phyloP scores from a whole-genome alignment of 2,888 invertebrate species.

The Parthenolecanium corni region DNA sequence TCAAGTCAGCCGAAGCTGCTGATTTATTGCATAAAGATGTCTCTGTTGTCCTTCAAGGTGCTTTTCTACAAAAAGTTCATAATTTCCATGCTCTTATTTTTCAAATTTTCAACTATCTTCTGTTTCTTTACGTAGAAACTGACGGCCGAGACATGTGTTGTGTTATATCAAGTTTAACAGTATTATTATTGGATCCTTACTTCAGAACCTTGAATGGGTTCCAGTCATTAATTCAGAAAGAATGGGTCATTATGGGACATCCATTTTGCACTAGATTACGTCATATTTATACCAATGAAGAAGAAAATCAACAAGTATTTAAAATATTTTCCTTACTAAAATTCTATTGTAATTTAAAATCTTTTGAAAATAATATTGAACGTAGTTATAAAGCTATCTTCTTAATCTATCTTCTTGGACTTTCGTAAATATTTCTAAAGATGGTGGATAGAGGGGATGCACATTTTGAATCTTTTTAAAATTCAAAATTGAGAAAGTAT shows the following conservation, averaged over 20 bases:
- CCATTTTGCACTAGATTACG: constrained; percentile 54
- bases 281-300: constrained; percentile 34
- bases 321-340: not conserved
- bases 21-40: constrained; percentile 49
- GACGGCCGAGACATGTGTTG: constrained; percentile 82
- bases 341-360: not conserved
- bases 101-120: not conserved
- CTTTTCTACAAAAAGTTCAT: not conserved
- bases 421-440: constrained; percentile 1
- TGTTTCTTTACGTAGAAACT: constrained; percentile 43
- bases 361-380: not conserved
- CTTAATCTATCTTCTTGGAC: not conserved
- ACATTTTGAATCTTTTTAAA: no score
- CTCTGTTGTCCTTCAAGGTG: constrained; percentile 79
- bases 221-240: constrained; percentile 82
- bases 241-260: constrained; percentile 89
- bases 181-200: constrained; percentile 73
- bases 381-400: not conserved
- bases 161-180: constrained; percentile 72
- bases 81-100: not conserved
- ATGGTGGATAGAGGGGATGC: no score
- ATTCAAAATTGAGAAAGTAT: no score
- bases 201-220: constrained; percentile 75
- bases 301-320: constrained; percentile 32
- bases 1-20: constrained; percentile 61